These are phyloP conservation scores for Seriola aureovittata DNA, from an alignment of 2,113 vertebrate genomes.

Conservation along the genomic window DNA sequence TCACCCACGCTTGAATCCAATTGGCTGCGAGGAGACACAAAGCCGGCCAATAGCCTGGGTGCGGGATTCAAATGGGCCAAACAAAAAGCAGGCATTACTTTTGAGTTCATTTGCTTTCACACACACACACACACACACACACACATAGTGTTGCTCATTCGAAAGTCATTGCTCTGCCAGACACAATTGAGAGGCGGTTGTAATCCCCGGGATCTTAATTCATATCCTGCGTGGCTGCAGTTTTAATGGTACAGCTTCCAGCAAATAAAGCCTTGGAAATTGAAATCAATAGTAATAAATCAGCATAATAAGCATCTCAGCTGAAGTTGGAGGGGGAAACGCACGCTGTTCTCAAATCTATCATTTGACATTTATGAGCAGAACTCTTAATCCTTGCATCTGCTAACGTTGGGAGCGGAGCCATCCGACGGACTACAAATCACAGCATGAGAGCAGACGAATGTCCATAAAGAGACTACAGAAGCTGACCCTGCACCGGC, in stretches of 20 bases:
- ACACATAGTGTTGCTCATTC: conserved; percentile 45
- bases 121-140: conserved; percentile 1
- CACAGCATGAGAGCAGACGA: conserved; percentile 28
- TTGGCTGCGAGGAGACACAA: conserved; percentile 57
- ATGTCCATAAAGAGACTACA: conserved; percentile 39
- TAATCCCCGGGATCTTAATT: conserved; percentile 72
- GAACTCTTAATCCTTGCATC: conserved; percentile 70
- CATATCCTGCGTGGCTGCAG: conserved; percentile 54
- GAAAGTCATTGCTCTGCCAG: conserved; percentile 59
- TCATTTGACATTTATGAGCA: conserved; percentile 74
- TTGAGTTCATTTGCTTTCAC: conserved; percentile 47
- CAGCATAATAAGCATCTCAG: conserved; percentile 76
- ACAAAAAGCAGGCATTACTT: conserved; percentile 35
- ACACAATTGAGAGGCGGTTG: conserved; percentile 72
- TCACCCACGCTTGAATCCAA: conserved; percentile 25
- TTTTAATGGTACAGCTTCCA: conserved; percentile 72
- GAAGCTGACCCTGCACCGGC: conserved; percentile 44
- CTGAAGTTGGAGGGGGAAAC: conserved; percentile 49
- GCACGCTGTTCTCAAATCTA: conserved; percentile 62
- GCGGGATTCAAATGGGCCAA: conserved; percentile 64
- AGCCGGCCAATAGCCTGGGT: conserved; percentile 56
- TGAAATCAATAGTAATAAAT: conserved; percentile 82
- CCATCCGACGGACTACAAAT: conserved; percentile 50
- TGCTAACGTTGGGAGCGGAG: conserved; percentile 39
- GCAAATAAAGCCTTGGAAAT: conserved; percentile 75